phyloP scores from a whole-genome alignment of 1,140 invertebrate genomes.

The Chrysopa pallens region DNA sequence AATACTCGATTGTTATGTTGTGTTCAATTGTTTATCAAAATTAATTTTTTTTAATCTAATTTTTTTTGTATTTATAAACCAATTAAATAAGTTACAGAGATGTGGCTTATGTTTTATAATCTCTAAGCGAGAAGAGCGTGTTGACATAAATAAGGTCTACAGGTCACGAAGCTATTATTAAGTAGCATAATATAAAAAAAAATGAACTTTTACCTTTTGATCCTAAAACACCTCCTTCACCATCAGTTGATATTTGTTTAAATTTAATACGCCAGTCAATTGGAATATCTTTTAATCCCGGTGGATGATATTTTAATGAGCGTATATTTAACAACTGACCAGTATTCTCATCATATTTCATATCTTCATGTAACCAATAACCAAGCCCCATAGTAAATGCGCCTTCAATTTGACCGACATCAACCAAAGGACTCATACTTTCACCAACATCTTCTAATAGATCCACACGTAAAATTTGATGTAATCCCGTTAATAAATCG shows the following conservation, averaged over 20 bases:
- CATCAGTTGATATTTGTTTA: constrained; percentile 40
- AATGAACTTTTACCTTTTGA: constrained; percentile 65
- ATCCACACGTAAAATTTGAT: constrained; percentile 23
- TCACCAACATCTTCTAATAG: constrained; percentile 32
- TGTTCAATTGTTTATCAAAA: too few relatives aligned
- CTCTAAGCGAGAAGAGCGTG: too few relatives aligned
- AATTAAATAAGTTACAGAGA: too few relatives aligned
- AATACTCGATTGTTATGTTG: too few relatives aligned
- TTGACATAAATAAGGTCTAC: too few relatives aligned
- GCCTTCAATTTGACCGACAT: constrained; percentile 58
- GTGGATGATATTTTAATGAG: constrained; percentile 61
- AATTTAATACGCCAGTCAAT: constrained; percentile 49
- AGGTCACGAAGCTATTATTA: too few relatives aligned
- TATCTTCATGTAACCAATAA: constrained; percentile 44
- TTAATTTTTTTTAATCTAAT: too few relatives aligned
- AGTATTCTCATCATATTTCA: constrained; percentile 35
- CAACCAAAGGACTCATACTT: constrained; percentile 34
- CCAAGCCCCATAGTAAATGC: constrained; percentile 63
- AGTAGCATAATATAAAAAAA: too few relatives aligned
- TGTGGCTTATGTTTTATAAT: too few relatives aligned
- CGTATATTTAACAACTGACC: constrained; percentile 41
- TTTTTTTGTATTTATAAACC: too few relatives aligned
- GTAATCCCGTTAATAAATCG: constrained; percentile 55
- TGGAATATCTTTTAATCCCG: constrained; percentile 49
- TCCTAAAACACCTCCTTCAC: constrained; percentile 36